Evolutionary conservation across 2,113 vertebrate genomes (phyloP), one percentile per base, ranked within the genome.

Genomic region (Triplophysa dalaica): DNA sequence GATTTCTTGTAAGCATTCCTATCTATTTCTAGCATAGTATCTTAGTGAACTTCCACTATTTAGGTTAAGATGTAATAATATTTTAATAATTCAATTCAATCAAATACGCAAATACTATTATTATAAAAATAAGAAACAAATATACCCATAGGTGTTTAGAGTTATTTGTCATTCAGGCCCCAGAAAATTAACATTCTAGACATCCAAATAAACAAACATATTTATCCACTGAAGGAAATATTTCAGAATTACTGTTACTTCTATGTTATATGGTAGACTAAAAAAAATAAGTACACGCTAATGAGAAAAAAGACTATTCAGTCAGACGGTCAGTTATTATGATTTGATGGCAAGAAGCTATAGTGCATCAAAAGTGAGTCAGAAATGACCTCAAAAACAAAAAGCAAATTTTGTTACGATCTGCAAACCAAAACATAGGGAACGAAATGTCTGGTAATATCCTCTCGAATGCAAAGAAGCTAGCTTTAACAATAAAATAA

Each of bases 1-100:
- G 60, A 77, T 66, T 21, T 73, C 38, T 62, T 9, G 52, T 58
- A 48, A 13, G 61, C 73, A 54, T 26, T 75, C 45, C 43, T 24
- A 48, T 11, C 56, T 33, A 66, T 26, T 33, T 38, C 33, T 1
- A 38, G 48, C 10, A 21, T 26, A 70, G 52, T 56, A 56, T 50
- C 26, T 56, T 33, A 67, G 43, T n/a, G 8, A n/a, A 58, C 5
- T 54, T 19, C 6, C 6, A 10, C 12, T 45, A 3, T 16, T 16
- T 52, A 7, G 54, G 8, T 58, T 58, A 10, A 21, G n/a, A 21
- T 17, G 54, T 16, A 58, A 2, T 10, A 3, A 58, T 21, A 1
- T n/a, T 10, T 58, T 21, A 58, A 19, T 56, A 19, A 58, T 2
- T 21, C 1, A 58, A 54, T 19, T 54, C 5, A 58, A 2, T n/a